Percentiles rank a stretch among this genome's conserved stretches.
These are phyloP conservation scores for Lathronympha strigana DNA, from an alignment of 2,888 invertebrate species.

Conservation along the genomic window DNA sequence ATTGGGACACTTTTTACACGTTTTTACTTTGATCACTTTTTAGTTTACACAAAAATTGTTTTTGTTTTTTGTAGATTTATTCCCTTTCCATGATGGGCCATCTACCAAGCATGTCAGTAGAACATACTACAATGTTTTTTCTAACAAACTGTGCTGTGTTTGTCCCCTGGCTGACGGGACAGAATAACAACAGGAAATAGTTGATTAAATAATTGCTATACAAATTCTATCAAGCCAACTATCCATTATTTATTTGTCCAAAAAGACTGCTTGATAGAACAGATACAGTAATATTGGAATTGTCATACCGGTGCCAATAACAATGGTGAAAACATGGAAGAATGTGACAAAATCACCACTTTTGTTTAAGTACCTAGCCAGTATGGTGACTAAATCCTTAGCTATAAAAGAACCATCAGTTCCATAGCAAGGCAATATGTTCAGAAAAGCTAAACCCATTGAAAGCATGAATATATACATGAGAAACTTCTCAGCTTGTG, in stretches of 20 bases:
- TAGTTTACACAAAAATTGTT: too few species aligned
- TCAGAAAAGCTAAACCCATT: conserved; percentile 94
- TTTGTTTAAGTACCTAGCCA: conserved; percentile 85
- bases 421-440: conserved; percentile 96
- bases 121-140: too few species aligned
- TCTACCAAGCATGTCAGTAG: too few species aligned
- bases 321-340: conserved; percentile 86
- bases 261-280: conserved; percentile 70
- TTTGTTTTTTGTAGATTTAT: too few species aligned
- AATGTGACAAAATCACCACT: conserved; percentile 82
- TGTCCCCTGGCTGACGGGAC: too few species aligned
- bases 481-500: conserved; percentile 88
- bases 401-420: conserved; percentile 97
- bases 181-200: too few species aligned
- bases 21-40: too few species aligned
- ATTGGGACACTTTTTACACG: too few species aligned
- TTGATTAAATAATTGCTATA: conserved; percentile 3
- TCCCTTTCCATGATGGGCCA: too few species aligned
- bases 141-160: too few species aligned
- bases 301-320: conserved; percentile 90
- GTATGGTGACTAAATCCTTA: conserved; percentile 86
- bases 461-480: conserved; percentile 94
- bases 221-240: not conserved
- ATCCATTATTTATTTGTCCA: conserved; percentile 50
- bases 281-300: conserved; percentile 84